These are phyloP conservation scores for Aptenodytes patagonicus DNA, from an alignment of 2,113 vertebrate species.

Conservation along the genomic window DNA sequence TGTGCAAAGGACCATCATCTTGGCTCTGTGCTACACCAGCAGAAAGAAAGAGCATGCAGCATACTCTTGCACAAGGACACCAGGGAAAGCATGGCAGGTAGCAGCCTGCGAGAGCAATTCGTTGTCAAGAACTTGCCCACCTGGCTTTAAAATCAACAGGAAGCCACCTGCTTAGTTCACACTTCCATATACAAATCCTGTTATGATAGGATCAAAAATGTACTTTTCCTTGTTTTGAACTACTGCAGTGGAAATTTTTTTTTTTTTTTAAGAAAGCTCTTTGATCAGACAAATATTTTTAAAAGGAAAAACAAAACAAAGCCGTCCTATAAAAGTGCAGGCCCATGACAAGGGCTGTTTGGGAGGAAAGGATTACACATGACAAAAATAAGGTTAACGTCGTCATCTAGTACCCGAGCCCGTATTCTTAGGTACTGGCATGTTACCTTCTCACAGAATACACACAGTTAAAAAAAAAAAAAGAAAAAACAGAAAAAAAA, in stretches of 20 bases:
- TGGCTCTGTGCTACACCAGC: background rate
- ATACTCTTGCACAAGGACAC: background rate
- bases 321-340: background rate
- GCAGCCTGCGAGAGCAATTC: background rate
- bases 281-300: slow-evolving; percentile 52
- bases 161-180: slow-evolving; percentile 53
- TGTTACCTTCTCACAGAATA: background rate
- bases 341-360: background rate
- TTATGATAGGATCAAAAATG: slow-evolving; percentile 39
- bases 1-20: background rate
- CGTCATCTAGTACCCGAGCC: background rate
- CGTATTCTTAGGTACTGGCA: background rate
- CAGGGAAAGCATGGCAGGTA: background rate
- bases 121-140: slow-evolving; percentile 20
- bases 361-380: background rate
- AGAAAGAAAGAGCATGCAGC: background rate
- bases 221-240: slow-evolving; percentile 58
- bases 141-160: slow-evolving; percentile 59
- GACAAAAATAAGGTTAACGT: background rate
- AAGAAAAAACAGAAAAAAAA: background rate
- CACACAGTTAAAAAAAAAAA: background rate
- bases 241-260: background rate
- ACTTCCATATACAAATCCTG: slow-evolving; percentile 54
- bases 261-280: background rate
- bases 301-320: slow-evolving; percentile 29